These are phyloP conservation scores for Agrochola circellaris DNA, from an alignment of 2,888 invertebrate genomes.

Conservation along the genomic window DNA sequence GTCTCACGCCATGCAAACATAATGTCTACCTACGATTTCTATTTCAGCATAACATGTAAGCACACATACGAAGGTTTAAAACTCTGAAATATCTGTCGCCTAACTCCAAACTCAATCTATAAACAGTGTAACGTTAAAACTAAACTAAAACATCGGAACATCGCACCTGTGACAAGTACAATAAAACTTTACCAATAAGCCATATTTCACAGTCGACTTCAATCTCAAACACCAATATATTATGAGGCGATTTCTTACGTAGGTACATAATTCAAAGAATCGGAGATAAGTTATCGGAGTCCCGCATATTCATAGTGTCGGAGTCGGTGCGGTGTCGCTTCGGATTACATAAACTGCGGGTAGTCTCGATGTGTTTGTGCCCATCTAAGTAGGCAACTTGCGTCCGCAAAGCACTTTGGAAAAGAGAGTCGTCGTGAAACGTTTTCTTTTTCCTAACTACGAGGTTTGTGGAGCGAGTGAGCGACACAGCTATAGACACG, in stretches of 20 bases:
- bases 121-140: slow-evolving; percentile 74
- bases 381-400: slow-evolving; percentile 74
- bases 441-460: slow-evolving; percentile 68
- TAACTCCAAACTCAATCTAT: slow-evolving; percentile 69
- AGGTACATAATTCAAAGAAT: slow-evolving; percentile 85
- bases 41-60: slow-evolving; percentile 38
- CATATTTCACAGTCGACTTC: slow-evolving; percentile 88
- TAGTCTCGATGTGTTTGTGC: slow-evolving; percentile 69
- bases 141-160: slow-evolving; percentile 79
- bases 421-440: slow-evolving; percentile 63
- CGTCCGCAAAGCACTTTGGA: slow-evolving; percentile 74
- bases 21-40: slow-evolving; percentile 36
- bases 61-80: slow-evolving; percentile 29
- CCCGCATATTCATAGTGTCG: slow-evolving; percentile 83
- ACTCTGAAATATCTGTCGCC: slow-evolving; percentile 45
- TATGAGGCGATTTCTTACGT: slow-evolving; percentile 84
- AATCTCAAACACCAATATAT: slow-evolving; percentile 89
- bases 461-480: slow-evolving; percentile 64
- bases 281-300: slow-evolving; percentile 84
- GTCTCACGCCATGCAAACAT: slow-evolving; percentile 48
- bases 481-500: slow-evolving; percentile 52
- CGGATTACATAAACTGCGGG: slow-evolving; percentile 73
- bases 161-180: slow-evolving; percentile 87
- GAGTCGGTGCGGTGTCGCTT: slow-evolving; percentile 72
- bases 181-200: slow-evolving; percentile 90